Conservation (phyloP, 2,113 vertebrate species). For the Rallus limicola region DNA sequence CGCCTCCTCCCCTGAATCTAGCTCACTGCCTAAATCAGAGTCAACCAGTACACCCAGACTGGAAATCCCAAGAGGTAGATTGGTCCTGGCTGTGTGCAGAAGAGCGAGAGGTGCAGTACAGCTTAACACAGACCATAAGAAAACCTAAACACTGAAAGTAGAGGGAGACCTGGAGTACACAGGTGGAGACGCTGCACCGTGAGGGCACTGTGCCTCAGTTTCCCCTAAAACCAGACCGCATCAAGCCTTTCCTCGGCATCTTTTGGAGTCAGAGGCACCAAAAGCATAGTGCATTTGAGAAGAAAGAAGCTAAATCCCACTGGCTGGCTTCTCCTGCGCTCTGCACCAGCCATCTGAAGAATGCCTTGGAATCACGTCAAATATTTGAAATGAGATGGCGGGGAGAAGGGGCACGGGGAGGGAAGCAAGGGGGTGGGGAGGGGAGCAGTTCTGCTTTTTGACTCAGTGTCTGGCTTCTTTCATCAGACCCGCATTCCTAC, state of each 20-base stretch:
- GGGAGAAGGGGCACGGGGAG: neutral
- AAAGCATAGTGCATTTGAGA: neutral
- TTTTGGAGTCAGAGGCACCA: neutral
- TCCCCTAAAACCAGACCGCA: neutral
- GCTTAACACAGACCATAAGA: neutral
- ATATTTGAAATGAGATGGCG: constrained; percentile 15
- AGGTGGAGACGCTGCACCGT: neutral
- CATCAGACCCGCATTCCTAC: constrained; percentile 16
- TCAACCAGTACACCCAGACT: neutral
- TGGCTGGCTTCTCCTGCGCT: neutral
- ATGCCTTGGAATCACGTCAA: constrained; percentile 41
- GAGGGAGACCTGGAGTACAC: neutral
- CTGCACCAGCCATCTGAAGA: constrained; percentile 48
- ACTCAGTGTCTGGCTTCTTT: constrained; percentile 50
- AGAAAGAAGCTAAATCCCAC: neutral
- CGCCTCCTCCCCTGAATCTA: fast-evolving
- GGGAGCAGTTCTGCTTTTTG: neutral
- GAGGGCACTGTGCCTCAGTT: neutral
- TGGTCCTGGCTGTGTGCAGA: neutral
- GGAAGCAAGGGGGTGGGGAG: neutral
- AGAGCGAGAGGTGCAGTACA: neutral
- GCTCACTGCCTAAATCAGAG: neutral
- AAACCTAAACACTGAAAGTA: neutral
- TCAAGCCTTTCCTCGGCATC: neutral
- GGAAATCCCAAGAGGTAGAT: fast-evolving